Base-by-base conservation (phyloP, 2,888 invertebrate species). In the Campoplex capitator region DNA sequence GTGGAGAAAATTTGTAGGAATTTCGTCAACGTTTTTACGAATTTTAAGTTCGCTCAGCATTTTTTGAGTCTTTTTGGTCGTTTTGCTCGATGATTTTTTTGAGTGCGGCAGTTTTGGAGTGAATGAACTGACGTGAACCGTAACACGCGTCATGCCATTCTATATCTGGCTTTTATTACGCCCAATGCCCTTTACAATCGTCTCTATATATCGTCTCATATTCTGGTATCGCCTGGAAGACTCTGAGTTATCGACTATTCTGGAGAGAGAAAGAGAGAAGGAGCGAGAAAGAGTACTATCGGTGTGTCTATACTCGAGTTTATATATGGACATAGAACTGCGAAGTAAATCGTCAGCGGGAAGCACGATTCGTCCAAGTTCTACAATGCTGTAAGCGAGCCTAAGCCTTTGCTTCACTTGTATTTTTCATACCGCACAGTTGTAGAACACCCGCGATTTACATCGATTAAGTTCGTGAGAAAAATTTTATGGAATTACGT, bases 61-160 rank as follows among this genome's bases (percentile, higher is more conserved):
- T 38, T 38, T 38, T 38, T 4, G 38, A 38, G 38, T 6, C 1
- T 6, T 38, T 38, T 6, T 6, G 6, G 1, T 4, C 4, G 4
- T 6, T 38, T 6, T 38, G 4, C 38, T 4, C 4, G 38, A 6
- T 6, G 3, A 6, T 3, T 23, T 42, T 62, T 76, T 76, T 76
- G 45, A 54, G 68, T 38, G 38, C 13, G 18, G 56, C 65, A 83
- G 51, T 71, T 83, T 48, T 56, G 42, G 68, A 75, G 86, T 86
- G 83, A 83, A 86, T 83, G 86, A 86, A 86, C 86, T 65, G 62
- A 65, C 62, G 68, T 86, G 86, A 86, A 86, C 86, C 83, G 75
- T 62, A 68, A 74, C 73, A 67, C 71, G 65, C 56, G 75, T 62
- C 75, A 16, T 23, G 56, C n/a, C 62, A 56, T 83, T 86, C 83